Evolutionary conservation across 2,113 vertebrate genomes (phyloP).

Genomic region (Albula glossodonta): DNA sequence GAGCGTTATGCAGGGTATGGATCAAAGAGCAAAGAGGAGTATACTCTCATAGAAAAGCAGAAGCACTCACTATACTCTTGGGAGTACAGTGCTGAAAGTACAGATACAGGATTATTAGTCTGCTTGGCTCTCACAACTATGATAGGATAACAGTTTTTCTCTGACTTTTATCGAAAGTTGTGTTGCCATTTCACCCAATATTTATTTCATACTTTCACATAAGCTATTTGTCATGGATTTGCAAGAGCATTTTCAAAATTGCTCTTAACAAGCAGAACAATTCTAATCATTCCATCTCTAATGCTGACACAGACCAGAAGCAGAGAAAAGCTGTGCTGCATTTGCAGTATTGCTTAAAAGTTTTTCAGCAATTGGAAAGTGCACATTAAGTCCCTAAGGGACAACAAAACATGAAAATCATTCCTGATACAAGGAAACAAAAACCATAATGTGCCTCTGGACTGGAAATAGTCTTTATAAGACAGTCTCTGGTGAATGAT

Average conservation of each 20-base stretch:
- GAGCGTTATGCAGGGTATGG: background rate
- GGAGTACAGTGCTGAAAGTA: no score
- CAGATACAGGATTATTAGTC: no score
- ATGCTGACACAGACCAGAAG: background rate
- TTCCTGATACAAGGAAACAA: background rate
- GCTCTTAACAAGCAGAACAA: background rate
- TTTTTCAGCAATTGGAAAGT: background rate
- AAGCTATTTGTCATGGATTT: background rate
- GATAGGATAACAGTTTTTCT: no score
- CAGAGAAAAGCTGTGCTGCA: background rate
- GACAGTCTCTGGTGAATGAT: background rate
- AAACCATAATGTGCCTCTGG: background rate
- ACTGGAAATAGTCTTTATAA: background rate
- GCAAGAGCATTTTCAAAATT: background rate
- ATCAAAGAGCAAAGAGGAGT: background rate
- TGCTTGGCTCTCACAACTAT: no score
- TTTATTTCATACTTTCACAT: background rate
- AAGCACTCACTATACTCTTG: no score
- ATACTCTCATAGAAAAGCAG: background rate
- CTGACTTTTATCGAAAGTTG: no score
- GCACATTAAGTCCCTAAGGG: background rate
- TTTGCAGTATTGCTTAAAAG: background rate
- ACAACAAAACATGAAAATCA: background rate
- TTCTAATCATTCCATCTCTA: background rate
- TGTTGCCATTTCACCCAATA: background rate